Conservation (phyloP, 2,797 vertebrate genomes). For the Salarias fasciatus region DNA sequence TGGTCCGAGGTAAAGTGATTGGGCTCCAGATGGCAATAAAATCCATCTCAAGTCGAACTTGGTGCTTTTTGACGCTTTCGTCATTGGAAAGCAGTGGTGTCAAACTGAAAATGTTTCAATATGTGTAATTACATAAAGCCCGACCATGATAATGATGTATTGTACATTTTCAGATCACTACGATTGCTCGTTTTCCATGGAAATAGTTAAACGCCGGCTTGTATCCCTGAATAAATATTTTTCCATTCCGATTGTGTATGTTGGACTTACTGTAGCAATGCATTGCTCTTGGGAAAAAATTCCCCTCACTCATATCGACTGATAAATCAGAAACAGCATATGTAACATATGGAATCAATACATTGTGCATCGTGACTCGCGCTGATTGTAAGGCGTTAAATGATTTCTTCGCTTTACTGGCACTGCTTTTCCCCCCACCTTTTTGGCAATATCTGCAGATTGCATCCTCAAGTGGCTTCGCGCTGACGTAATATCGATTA, state of each 20-base stretch:
- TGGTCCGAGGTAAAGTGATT: background rate
- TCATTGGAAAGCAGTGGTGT: no score
- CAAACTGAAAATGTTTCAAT: background rate
- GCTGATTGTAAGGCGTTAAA: conserved; percentile 8
- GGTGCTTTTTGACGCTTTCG: background rate
- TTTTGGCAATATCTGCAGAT: conserved; percentile 8
- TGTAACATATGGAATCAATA: conserved; percentile 24
- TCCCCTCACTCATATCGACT: conserved; percentile 22
- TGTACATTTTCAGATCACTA: no score
- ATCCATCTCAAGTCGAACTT: conserved; percentile 1
- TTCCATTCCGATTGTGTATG: background rate
- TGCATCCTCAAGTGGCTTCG: conserved; percentile 41
- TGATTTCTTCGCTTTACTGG: background rate
- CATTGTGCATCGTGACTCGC: background rate
- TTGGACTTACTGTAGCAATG: background rate
- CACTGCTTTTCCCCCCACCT: background rate
- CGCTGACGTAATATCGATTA: conserved; percentile 69
- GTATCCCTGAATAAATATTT: no score
- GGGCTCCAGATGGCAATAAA: background rate
- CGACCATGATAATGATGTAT: no score
- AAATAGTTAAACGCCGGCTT: background rate
- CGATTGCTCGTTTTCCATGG: background rate
- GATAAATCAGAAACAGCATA: background rate
- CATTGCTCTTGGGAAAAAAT: background rate
- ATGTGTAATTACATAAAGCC: background rate